These are phyloP conservation scores for Clarias pachynema DNA, from an alignment of 2,797 vertebrate species.

Conservation along the genomic window DNA sequence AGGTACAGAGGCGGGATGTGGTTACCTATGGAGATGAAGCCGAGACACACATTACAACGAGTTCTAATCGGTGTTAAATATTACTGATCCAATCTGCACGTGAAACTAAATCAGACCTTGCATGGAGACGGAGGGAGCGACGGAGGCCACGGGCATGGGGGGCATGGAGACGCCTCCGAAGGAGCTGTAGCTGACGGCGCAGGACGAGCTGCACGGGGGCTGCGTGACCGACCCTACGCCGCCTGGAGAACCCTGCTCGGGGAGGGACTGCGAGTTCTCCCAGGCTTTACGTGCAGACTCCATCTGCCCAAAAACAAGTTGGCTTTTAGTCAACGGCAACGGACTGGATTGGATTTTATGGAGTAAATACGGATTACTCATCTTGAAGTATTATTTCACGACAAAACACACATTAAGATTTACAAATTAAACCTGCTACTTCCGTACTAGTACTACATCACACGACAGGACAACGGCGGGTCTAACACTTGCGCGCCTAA, in stretches of 20 bases:
- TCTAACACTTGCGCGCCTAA: not conserved
- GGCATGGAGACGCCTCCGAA: constrained; percentile 97
- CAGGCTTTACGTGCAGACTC: constrained; percentile 98
- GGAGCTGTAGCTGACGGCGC: constrained; percentile 93
- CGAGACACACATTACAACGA: not conserved
- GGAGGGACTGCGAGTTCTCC: constrained; percentile 97
- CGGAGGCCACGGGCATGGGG: constrained; percentile 96
- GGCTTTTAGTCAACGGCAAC: not conserved
- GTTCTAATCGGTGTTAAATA: not conserved
- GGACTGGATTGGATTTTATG: not conserved
- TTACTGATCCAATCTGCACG: not conserved
- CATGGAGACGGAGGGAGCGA: constrained; percentile 95
- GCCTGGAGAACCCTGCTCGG: constrained; percentile 93
- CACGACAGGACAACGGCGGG: not conserved
- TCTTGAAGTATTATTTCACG: not conserved
- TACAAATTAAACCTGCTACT: too few relatives aligned
- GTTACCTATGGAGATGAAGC: constrained; percentile 77
- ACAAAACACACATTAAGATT: not conserved
- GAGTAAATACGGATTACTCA: not conserved
- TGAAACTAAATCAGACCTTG: constrained; percentile 80
- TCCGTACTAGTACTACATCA: not conserved
- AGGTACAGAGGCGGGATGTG: constrained; percentile 95
- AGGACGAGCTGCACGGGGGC: constrained; percentile 91
- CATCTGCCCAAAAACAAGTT: constrained; percentile 77
- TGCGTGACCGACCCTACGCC: constrained; percentile 81